These are phyloP conservation scores for Alsophila aescularia DNA, from an alignment of 2,888 invertebrate genomes.

Conservation along the genomic window DNA sequence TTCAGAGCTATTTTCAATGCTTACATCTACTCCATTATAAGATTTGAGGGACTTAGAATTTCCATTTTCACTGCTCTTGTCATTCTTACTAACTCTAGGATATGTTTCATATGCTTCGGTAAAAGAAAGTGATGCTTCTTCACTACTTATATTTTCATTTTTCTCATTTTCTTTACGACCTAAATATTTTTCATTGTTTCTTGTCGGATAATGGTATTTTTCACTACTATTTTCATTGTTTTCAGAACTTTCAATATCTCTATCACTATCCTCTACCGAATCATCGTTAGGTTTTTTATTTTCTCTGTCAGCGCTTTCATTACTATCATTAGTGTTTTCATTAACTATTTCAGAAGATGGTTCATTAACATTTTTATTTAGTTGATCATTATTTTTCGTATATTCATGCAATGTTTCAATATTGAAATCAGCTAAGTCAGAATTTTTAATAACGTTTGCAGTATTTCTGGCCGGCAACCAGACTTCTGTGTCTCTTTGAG, in stretches of 20 bases:
- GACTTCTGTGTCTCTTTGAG: conserved; percentile 39
- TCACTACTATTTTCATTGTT: conserved; percentile 22
- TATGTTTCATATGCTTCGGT: conserved; percentile 11
- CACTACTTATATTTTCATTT: conserved; percentile 13
- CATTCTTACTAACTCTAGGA: conserved; percentile 21
- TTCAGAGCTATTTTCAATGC: conserved; percentile 27
- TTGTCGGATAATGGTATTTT: conserved; percentile 1
- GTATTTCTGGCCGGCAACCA: conserved; percentile 41
- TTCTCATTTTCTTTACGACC: conserved; percentile 21
- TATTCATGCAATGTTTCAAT: conserved; percentile 64
- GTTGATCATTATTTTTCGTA: conserved; percentile 18
- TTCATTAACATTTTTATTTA: conserved; percentile 8
- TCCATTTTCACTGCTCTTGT: conserved; percentile 24
- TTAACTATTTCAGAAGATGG: not conserved
- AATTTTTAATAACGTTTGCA: conserved; percentile 50
- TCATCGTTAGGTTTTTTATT: conserved; percentile 1
- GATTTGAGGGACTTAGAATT: conserved; percentile 22
- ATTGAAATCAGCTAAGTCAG: conserved; percentile 67
- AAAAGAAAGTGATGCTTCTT: conserved; percentile 5
- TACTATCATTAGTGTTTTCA: conserved; percentile 14
- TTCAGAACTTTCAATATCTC: conserved; percentile 40
- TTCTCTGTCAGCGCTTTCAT: conserved; percentile 11
- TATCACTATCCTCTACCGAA: conserved; percentile 32
- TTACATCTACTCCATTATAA: conserved; percentile 30
- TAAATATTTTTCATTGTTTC: conserved; percentile 17